Percentiles rank a stretch among this genome's conserved stretches.
Evolutionary conservation across 2,797 vertebrate genomes (phyloP).

Genomic region (Champsocephalus gunnari): DNA sequence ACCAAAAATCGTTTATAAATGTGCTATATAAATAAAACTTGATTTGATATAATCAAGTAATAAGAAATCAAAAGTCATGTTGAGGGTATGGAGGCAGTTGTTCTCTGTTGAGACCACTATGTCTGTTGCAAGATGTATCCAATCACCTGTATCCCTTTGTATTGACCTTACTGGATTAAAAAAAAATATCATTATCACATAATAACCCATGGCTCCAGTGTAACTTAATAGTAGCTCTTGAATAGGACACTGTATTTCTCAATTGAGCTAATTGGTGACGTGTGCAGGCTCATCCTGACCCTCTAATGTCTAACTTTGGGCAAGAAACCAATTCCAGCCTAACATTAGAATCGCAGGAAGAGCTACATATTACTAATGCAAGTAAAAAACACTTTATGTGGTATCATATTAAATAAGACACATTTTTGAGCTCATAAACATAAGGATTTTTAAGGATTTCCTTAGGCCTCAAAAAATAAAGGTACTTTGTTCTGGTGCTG

Average conservation of each 20-base stretch:
- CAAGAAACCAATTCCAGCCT: conserved; percentile 28
- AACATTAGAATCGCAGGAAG: background rate
- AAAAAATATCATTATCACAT: background rate
- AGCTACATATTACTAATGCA: conserved; percentile 17
- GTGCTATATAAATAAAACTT: no score
- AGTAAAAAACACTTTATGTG: conserved; percentile 31
- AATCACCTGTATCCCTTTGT: background rate
- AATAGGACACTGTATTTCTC: conserved; percentile 36
- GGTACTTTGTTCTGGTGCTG: conserved; percentile 53
- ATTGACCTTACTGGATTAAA: background rate
- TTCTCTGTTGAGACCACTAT: background rate
- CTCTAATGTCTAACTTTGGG: conserved; percentile 13
- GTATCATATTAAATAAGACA: conserved; percentile 35
- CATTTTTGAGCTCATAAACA: conserved; percentile 27
- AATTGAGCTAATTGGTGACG: conserved; percentile 28
- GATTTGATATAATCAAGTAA: background rate
- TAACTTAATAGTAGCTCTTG: conserved; percentile 19
- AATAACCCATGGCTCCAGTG: conserved; percentile 26
- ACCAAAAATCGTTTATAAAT: no score
- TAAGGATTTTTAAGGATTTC: conserved; percentile 50
- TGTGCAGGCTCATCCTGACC: conserved; percentile 24
- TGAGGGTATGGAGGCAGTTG: background rate
- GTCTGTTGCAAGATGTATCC: background rate
- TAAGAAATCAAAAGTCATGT: background rate
- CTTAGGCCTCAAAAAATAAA: conserved; percentile 53